These are phyloP conservation scores for Orussus abietinus DNA, from an alignment of 1,140 invertebrate species.

Conservation along the genomic window DNA sequence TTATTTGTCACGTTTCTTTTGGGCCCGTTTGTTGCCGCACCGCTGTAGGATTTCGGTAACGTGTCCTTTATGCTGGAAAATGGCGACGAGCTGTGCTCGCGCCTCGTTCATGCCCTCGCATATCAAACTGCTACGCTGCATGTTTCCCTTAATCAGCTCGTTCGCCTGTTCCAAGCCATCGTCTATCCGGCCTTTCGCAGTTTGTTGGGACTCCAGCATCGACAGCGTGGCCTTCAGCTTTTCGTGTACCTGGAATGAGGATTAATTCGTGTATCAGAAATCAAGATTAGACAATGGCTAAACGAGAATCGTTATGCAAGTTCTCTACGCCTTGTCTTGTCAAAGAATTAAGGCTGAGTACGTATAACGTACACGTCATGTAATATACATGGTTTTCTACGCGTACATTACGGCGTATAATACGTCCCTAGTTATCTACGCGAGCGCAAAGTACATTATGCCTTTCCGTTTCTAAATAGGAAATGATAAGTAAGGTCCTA, in stretches of 20 bases:
- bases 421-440: too few relatives aligned
- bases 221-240: slow-evolving; percentile 63
- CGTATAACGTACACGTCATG: too few relatives aligned
- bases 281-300: slow-evolving; percentile 57
- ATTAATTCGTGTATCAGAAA: slow-evolving; percentile 44
- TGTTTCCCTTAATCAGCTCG: slow-evolving; percentile 86
- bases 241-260: slow-evolving; percentile 58
- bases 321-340: too few relatives aligned
- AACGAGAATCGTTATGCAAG: slow-evolving; percentile 35
- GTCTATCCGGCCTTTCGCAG: slow-evolving; percentile 56
- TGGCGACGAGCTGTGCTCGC: slow-evolving; percentile 78
- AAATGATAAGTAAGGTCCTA: too few relatives aligned
- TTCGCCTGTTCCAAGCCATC: slow-evolving; percentile 69
- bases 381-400: too few relatives aligned
- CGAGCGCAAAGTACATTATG: too few relatives aligned
- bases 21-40: slow-evolving; percentile 83
- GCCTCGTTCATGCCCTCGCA: slow-evolving; percentile 88
- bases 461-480: too few relatives aligned
- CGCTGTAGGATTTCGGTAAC: slow-evolving; percentile 85
- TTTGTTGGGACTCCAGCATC: slow-evolving; percentile 62
- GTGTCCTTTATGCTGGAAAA: slow-evolving; percentile 86
- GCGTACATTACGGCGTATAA: too few relatives aligned
- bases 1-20: slow-evolving; percentile 79
- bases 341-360: too few relatives aligned
- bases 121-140: slow-evolving; percentile 90